A percentile compares a stretch with the other conserved stretches of the same genome.
Evolutionary conservation across 2,113 vertebrate species (phyloP).

Genomic region (Neopipo cinnamomea): DNA sequence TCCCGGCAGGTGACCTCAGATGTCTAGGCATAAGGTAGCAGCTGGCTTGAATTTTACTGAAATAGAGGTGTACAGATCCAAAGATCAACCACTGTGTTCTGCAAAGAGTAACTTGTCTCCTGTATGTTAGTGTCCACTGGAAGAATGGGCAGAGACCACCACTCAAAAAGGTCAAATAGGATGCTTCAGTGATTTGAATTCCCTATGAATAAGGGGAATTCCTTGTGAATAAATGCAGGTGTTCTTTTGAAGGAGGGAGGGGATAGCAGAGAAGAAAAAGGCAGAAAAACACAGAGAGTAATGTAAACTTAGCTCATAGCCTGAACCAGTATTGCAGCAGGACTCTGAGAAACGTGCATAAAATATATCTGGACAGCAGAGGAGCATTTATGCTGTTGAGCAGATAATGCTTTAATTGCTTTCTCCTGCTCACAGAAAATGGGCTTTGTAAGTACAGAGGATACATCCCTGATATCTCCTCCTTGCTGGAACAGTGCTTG

Average conservation of each 20-base stretch:
- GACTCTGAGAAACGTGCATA: neutral
- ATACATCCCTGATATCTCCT: neutral
- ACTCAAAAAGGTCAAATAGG: neutral
- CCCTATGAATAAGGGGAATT: neutral
- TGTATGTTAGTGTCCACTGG: neutral
- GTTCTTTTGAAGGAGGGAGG: neutral
- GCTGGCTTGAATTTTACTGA: neutral
- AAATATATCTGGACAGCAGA: neutral
- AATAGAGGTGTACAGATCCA: accelerated
- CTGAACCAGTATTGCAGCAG: neutral
- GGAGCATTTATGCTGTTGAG: neutral
- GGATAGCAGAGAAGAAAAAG: neutral
- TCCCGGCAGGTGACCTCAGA: neutral
- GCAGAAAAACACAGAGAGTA: accelerated
- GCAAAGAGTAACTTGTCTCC: neutral
- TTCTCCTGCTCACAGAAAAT: neutral
- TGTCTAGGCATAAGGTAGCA: neutral
- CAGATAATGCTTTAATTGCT: neutral
- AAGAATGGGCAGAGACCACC: neutral
- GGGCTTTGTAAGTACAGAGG: neutral
- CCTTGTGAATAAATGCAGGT: neutral
- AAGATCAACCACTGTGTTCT: neutral
- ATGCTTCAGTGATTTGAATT: neutral
- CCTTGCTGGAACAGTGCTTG: neutral
- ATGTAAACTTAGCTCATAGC: neutral